Evolutionary conservation across 2,888 invertebrate species (phyloP), one percentile per base, ranked within the genome.

Genomic region (Bimastos eiseni): DNA sequence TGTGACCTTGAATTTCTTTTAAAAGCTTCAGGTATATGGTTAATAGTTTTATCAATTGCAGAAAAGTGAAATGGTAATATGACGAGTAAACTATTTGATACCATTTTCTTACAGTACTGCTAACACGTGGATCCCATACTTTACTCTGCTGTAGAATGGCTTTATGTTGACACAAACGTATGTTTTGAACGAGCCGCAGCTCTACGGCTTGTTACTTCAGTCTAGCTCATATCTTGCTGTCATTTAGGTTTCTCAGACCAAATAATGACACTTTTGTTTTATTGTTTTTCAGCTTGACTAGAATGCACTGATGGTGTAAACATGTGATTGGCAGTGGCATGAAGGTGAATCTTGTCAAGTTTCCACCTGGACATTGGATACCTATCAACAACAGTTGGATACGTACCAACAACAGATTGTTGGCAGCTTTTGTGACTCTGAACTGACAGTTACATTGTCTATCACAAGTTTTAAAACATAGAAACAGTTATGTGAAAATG

Each of bases 401-500:
- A 70, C 70, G 5, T 6, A 70, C n/a, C 70, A 70, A 70, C 70
- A 5, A 70, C 70, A 5, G n/a, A 70, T n/a, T 49, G 49, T 21
- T 49, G 19, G n/a, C 70, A n/a, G 70, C n/a, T n/a, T 70, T 70
- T 70, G 70, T 70, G 70, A 70, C 70, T 70, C n/a, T 49, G 49
- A 49, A n/a, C 70, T 70, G 70, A 30, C 70, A 70, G 70, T 70
- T 30, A n/a, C 70, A 70, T 70, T 70, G 70, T n/a, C 70, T n/a
- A 70, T 70, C 70, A 70, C 70, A n/a, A 30, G 55, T 24, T 55
- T 55, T 55, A 55, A 55, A 55, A n/a, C 70, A 49, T 49, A 70
- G n/a, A 70, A n/a, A 70, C 70, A 70, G 70, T 70, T 70, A n/a
- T 70, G 70, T 70, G 70, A 70, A 55, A 70, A 30, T 70, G 70